Percentiles rank a stretch among this genome's conserved stretches.
phyloP scores from a whole-genome alignment of 2,113 vertebrate species.

The Chaetura pelagica region DNA sequence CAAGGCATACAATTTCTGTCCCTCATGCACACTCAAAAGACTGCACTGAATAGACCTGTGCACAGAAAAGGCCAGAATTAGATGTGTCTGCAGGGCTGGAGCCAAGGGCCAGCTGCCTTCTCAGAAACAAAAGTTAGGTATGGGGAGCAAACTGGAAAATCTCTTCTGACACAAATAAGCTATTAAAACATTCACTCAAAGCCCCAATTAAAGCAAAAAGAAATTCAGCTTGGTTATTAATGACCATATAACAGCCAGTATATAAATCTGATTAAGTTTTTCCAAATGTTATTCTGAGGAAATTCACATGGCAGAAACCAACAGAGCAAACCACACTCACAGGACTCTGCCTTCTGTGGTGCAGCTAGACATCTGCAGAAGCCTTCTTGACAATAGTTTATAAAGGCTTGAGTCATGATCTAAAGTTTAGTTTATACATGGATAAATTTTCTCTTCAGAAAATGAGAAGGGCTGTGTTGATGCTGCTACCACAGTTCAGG shows the following conservation, averaged over 20 bases:
- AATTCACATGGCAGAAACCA: background rate
- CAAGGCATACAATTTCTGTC: background rate
- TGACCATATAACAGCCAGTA: background rate
- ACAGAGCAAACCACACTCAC: background rate
- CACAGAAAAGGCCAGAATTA: background rate
- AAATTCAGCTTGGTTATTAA: background rate
- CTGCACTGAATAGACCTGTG: background rate
- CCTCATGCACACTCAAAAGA: rapidly evolving
- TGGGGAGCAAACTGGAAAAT: background rate
- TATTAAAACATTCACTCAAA: background rate
- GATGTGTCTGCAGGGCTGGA: background rate
- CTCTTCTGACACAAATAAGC: background rate
- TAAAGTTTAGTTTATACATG: background rate
- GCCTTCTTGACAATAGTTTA: background rate
- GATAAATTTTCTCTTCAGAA: background rate
- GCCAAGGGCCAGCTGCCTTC: no score
- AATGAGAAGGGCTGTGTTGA: background rate
- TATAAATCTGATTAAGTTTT: background rate
- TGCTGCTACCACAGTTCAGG: background rate
- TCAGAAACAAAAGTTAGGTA: background rate
- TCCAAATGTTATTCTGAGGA: background rate
- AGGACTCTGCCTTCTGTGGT: background rate
- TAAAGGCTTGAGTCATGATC: background rate
- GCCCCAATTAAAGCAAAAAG: background rate
- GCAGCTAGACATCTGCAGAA: background rate